These are phyloP conservation scores for Metacarcinus magister DNA, from an alignment of 2,888 invertebrate species.

Conservation along the genomic window DNA sequence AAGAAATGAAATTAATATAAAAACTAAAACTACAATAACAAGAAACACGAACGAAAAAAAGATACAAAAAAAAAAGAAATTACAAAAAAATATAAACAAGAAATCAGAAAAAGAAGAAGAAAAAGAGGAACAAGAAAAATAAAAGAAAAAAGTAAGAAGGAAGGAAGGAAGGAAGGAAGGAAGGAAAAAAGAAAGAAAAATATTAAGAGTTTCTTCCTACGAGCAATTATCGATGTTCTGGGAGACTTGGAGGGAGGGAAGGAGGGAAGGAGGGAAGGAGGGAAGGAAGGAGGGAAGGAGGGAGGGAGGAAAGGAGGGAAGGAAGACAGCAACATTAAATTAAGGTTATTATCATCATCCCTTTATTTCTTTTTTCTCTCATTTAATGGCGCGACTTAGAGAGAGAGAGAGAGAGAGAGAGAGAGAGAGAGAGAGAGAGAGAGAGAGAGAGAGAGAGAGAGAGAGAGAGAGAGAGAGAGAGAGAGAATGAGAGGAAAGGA, in stretches of 20 bases:
- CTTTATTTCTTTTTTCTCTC: neutral
- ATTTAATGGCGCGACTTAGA: neutral
- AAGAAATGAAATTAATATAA: neutral
- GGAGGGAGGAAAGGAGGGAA: neutral
- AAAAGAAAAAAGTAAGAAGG: neutral
- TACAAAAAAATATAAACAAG: neutral
- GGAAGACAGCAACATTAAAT: neutral
- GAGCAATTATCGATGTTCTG: conserved; percentile 20
- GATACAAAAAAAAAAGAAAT: neutral
- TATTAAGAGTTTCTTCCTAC: neutral
- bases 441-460: too few species aligned
- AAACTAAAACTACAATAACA: neutral
- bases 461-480: too few species aligned
- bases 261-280: neutral
- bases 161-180: neutral
- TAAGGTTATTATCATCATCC: neutral
- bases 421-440: too few species aligned
- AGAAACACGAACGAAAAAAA: neutral
- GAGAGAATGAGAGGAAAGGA: too few species aligned
- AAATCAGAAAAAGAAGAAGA: too few species aligned
- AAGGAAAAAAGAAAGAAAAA: neutral
- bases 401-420: too few species aligned
- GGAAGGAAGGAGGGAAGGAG: neutral
- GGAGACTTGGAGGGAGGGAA: neutral
- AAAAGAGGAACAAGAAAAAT: neutral